Evolutionary conservation across 2,113 vertebrate species (phyloP).

Genomic region (Takifugu flavidus): DNA sequence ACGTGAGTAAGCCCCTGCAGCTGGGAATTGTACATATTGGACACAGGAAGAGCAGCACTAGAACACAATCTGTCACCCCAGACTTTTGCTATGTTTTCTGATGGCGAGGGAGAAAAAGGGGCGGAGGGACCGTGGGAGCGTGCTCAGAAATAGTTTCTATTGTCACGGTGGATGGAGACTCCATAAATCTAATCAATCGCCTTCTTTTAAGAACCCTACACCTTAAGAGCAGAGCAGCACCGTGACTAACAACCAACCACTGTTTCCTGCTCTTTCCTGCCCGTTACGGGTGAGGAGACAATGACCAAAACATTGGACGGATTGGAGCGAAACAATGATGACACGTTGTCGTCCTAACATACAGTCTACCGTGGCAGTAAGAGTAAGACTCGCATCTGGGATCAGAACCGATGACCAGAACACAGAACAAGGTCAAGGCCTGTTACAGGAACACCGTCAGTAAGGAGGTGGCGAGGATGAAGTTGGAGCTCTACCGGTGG

Average conservation of each 20-base stretch:
- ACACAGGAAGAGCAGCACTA: no score
- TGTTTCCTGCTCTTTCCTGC: constrained; percentile 57
- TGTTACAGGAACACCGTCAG: neutral
- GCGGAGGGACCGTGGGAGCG: constrained; percentile 21
- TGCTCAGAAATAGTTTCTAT: constrained; percentile 46
- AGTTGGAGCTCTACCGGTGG: neutral
- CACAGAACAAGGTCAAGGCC: constrained; percentile 15
- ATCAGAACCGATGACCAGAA: constrained; percentile 52
- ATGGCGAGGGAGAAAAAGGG: constrained; percentile 12
- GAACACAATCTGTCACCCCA: no score
- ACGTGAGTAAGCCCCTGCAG: neutral
- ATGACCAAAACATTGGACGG: constrained; percentile 32
- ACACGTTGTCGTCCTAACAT: constrained; percentile 18
- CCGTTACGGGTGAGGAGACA: constrained; percentile 42
- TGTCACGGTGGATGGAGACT: constrained; percentile 69
- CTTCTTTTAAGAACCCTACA: constrained; percentile 54
- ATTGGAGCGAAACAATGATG: constrained; percentile 38
- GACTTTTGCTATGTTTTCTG: no score
- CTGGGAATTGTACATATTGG: no score
- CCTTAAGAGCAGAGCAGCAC: constrained; percentile 44
- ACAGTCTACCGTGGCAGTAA: constrained; percentile 22
- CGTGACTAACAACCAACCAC: constrained; percentile 66
- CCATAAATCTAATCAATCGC: constrained; percentile 71
- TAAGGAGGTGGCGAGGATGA: neutral
- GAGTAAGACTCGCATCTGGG: constrained; percentile 16